Base-by-base conservation (phyloP, 2,797 vertebrate species). In the Leuciscus waleckii region DNA sequence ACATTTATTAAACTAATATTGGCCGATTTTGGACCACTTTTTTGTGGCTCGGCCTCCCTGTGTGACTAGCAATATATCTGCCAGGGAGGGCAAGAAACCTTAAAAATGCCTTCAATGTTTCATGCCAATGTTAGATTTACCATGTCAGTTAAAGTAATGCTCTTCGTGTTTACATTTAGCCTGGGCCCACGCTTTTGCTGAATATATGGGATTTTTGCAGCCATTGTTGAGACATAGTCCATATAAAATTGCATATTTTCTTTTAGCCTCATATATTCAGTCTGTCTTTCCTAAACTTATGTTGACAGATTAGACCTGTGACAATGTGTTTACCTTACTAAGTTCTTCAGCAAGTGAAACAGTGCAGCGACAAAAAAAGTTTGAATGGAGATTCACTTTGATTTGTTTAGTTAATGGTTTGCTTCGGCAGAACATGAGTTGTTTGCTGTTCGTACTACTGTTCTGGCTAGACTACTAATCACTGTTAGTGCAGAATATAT, bases 401-500 rank as follows among this genome's bases (percentile, higher is more conserved):
- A 58, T 58, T 80, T 84, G 77, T 78, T 71, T 82, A 76, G 13
- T 43, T 76, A 77, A 73, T 85, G 77, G 79, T 90, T 83, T 75
- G 21, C 74, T 69, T 71, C 67, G 35, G 46, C 43, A 54, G 79
- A 76, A 70, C 65, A 87, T 32, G 51, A 79, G 71, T 85, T 46
- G 17, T 0, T 32, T 82, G 88, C 90, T 88, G 82, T 88, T 85
- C 84, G 8, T 65, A 87, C 88, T 87, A 88, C 82, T 89, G 43
- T 86, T 90, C 85, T 70, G 81, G 87, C 87, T 80, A 85, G 88
- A 92, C 91, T 92, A 91, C 90, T 89, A 92, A 91, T 91, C 87
- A 76, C 81, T 92, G 83, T 91, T 88, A 88, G 79, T 68, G 79
- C 73, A 84, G 90, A 89, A 87, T 92, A 92, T 91, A 91, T 91